Percentiles rank a stretch among this genome's conserved stretches.
Conservation (phyloP, 2,113 vertebrate genomes). For the Carettochelys insculpta region DNA sequence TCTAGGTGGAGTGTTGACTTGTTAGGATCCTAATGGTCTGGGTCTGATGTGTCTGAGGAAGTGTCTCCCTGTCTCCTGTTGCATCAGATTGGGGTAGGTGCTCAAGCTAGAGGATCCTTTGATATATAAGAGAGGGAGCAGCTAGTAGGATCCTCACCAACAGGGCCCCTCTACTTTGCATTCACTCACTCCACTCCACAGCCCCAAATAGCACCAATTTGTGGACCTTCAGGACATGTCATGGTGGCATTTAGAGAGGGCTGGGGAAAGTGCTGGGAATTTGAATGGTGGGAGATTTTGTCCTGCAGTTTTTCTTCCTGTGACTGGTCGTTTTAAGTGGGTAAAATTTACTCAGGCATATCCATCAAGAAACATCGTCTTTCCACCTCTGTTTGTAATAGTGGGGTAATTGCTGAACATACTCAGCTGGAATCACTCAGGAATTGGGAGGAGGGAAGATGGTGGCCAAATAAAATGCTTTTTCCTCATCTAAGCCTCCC, state of each 20-base stretch:
- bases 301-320: not conserved
- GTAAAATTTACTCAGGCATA: not conserved
- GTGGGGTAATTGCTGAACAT: not conserved
- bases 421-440: not conserved
- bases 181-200: not conserved
- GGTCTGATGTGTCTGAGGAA: not conserved
- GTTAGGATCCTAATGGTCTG: not conserved
- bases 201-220: not conserved
- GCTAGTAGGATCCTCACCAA: not conserved
- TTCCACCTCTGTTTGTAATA: accelerated
- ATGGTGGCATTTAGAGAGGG: not conserved
- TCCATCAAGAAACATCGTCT: not conserved
- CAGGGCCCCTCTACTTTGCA: not conserved
- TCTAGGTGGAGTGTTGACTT: not conserved
- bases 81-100: not conserved
- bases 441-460: not conserved
- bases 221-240: not conserved
- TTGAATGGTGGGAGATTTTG: accelerated
- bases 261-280: not conserved
- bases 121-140: not conserved
- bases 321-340: not conserved
- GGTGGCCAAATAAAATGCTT: not conserved
- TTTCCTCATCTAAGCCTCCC: not conserved
- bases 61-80: not conserved
- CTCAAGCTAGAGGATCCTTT: not conserved